Base-by-base conservation (phyloP, 2,113 vertebrate species). In the Paracanthobrama guichenoti region DNA sequence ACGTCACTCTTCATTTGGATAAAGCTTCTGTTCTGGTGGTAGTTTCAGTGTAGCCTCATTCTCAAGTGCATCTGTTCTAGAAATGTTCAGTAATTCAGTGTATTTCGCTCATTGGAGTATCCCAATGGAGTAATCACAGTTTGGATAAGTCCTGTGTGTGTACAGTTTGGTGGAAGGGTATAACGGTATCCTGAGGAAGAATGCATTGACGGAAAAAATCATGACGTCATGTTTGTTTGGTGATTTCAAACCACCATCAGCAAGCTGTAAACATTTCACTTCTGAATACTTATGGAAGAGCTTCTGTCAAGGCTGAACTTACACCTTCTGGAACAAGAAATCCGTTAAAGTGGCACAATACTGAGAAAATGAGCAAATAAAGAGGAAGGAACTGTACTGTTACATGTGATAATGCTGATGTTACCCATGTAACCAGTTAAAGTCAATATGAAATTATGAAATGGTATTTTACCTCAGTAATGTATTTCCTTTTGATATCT, bases 251-350 rank as follows among this genome's bases (percentile, higher is more conserved):
- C 57, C 76, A 79, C 55, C 76, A 42, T 9, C 1, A n/a, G 35
- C 57, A 16, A 55, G 26, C 79, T 80, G 79, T 80, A 80, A 80
- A 80, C 79, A 80, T 80, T 67, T 80, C 60, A 80, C 79, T 67
- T 80, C 26, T 50, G 42, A 80, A 50, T 66, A 67, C 60, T 12
- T 12, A 31, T 67, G 78, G 60, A 80, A 80, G 60, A 64, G 78
- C 18, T 64, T 48, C 44, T 22, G 60, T 48, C 77, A 24, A 22
- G 20, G 22, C 55, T 78, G 31, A 78, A 78, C 57, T 12, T 16
- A 48, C 74, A 57, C 26, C 24, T 26, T 26, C 46, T 26, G 31
- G 53, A 39, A 80, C 42, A 18, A 46, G 4, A 24, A 24, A 46
- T 20, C 18, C 1, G 31, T 67, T 22, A n/a, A 44, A 44, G 69